phyloP scores from a whole-genome alignment of 1,140 invertebrate species.

The Pachyrhynchus sulphureomaculatus region DNA sequence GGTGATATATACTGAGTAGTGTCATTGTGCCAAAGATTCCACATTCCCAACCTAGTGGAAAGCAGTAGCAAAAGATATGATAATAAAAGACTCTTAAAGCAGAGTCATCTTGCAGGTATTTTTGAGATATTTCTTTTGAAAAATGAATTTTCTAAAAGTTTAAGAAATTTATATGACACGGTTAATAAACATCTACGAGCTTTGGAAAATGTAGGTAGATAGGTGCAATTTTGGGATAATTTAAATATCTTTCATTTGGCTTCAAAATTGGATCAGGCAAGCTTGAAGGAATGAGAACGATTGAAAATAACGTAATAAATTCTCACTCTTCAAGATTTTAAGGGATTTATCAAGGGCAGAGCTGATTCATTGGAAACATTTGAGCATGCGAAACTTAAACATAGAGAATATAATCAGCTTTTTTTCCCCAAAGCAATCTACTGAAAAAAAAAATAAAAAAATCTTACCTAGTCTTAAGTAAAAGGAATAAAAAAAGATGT shows the following conservation, averaged over 20 bases:
- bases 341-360: neutral
- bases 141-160: neutral
- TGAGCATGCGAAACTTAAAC: neutral
- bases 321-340: neutral
- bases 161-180: neutral
- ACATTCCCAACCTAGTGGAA: no score
- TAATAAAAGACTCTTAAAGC: neutral
- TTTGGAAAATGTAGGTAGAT: neutral
- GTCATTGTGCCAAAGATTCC: no score
- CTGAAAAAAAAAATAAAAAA: neutral
- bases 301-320: neutral
- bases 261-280: neutral
- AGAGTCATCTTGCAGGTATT: neutral
- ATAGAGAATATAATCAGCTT: neutral
- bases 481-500: no score
- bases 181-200: neutral
- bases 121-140: neutral
- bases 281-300: neutral
- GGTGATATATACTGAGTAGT: no score
- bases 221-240: neutral
- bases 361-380: neutral
- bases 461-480: neutral
- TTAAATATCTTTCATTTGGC: slow-evolving; percentile 3
- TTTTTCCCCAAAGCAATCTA: neutral
- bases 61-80: neutral